These are phyloP conservation scores for Melanotaenia pygmaea DNA, from an alignment of 2,797 vertebrate species.

Conservation along the genomic window DNA sequence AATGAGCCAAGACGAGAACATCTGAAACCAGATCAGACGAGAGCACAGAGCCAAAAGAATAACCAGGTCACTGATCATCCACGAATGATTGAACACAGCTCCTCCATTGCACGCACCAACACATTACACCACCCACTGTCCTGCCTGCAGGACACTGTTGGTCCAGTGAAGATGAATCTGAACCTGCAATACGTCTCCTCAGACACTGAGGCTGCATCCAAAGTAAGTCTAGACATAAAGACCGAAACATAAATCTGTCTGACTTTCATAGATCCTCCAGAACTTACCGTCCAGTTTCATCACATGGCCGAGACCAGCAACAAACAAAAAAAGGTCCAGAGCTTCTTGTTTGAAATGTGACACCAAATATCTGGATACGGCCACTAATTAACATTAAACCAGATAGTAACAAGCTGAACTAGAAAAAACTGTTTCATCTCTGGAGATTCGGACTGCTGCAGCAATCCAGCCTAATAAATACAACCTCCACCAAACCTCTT, in stretches of 20 bases:
- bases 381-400: no score
- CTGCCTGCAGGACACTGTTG: background rate
- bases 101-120: background rate
- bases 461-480: no score
- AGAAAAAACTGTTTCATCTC: no score
- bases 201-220: background rate
- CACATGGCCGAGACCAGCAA: no score
- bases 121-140: background rate
- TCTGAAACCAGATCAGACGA: conserved; percentile 29
- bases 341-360: no score
- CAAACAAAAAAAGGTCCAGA: no score
- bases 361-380: no score
- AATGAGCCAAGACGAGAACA: conserved; percentile 1
- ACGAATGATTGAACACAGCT: background rate
- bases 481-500: no score
- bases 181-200: background rate
- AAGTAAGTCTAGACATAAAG: background rate
- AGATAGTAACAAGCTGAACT: no score
- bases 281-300: no score
- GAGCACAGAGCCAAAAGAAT: background rate
- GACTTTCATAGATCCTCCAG: no score
- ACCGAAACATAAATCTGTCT: background rate
- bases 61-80: conserved; percentile 19
- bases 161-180: background rate
- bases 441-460: no score